Evolutionary conservation across 2,888 invertebrate genomes (phyloP), one percentile per base, ranked within the genome.

Genomic region (Caenorhabditis imperialis): DNA sequence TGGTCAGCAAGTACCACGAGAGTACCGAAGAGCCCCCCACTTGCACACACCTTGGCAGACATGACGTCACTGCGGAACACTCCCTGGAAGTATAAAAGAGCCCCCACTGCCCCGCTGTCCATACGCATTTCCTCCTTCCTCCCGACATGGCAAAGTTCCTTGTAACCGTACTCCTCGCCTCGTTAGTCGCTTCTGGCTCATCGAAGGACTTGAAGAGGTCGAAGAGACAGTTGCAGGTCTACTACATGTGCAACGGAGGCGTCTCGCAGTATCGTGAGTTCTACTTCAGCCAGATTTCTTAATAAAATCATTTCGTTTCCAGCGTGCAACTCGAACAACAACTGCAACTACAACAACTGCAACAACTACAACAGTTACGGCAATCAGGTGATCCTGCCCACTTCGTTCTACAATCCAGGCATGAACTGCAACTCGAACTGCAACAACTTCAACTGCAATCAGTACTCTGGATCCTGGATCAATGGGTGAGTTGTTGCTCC

Each of bases 391-490:
- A 61, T 72, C 16, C 63, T 79, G 1, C 78, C 79, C 18, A 61
- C 62, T 20, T 75, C 79, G 14, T 81, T 81, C 65, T 81, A 81
- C 60, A 74, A 73, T 30, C 75, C 78, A 5, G 58, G 62, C 45
- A 51, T 62, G 40, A 79, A 80, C 60, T 81, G 81, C 62, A 81
- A 81, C 62, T 57, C 60, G 2, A 77, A 77, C 27, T 81, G 81
- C 58, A 69, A 50, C 53, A 75, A 77, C 33, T 42, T 81, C 40
- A 77, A 79, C 40, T 81, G 81, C 50, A 81, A 81, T 40, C 73
- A 78, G 38, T 81, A 78, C 60, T 67, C 61, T 35, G 79, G 81
- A 30, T 63, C 71, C 42, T 79, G 63, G 54, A 42, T 79, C 16
- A 81, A 81, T 22, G 79, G 79, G 78, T 79, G 7, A 37, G 40